Base-by-base conservation (phyloP, 2,797 vertebrate species). In the Pseudotriccus pelzelni region DNA sequence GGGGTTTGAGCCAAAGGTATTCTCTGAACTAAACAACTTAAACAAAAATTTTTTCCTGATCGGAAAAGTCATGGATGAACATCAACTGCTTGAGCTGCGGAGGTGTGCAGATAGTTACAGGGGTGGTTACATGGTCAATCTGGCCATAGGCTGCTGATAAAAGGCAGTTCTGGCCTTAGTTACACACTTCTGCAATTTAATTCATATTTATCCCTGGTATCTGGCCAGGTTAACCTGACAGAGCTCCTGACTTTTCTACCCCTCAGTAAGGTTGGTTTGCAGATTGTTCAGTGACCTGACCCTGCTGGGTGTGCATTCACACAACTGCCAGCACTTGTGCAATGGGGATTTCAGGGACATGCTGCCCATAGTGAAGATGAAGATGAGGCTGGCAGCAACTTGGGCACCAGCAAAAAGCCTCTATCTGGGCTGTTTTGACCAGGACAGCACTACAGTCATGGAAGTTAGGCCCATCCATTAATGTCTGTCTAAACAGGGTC, bases 401-500 rank as follows among this genome's bases (percentile, higher is more conserved):
- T 56, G 75, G 41, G 44, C 68, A 94, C 13, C 56, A 56, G 47
- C 52, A 80, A 89, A 91, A 85, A 49, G 16, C 56, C 23, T 84
- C 78, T 4, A 0, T 56, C 5, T 14, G 36, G 56, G 67, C 78
- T 91, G 46, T 76, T 96, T 84, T 88, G 75, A 36, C 34, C 73
- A 88, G 69, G 69, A 89, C 72, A 82, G 10, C 59, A 47, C 50
- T 34, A 44, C 55, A 79, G 70, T 77, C 64, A 37, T 68, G 50
- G 66, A 50, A 72, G 70, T 79, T 39, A 75, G 82, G 52, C 81
- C 52, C 50, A 94, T 93, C 93, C 86, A 75, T 96, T 95, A 97
- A 84, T 84, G 53, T 62, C 86, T 64, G 69, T 92, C 89, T 89
- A 89, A 56, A 50, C 63, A 74, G 94, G 95, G 95, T 97, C 97